Evolutionary conservation across 2,888 invertebrate species (phyloP).

Genomic region (Harpalus rufipes): DNA sequence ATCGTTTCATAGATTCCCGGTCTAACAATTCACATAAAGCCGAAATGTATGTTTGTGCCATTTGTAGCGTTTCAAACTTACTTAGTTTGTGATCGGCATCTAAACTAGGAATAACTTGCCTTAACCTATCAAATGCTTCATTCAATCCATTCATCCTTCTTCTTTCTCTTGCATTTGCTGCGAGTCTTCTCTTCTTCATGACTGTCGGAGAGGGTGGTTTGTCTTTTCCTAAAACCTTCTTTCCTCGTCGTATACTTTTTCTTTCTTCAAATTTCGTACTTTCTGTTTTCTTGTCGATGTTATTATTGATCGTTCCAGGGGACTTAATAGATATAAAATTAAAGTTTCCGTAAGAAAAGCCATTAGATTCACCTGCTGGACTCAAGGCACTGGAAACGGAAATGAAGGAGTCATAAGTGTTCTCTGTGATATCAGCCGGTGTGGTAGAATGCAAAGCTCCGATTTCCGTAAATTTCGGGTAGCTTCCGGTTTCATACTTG

Average conservation of each 20-base stretch:
- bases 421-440: constrained; percentile 65
- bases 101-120: constrained; percentile 85
- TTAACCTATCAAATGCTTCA: constrained; percentile 85
- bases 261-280: constrained; percentile 37
- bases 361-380: constrained; percentile 72
- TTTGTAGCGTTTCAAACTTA: constrained; percentile 88
- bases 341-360: constrained; percentile 72
- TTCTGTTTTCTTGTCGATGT: constrained; percentile 52
- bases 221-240: constrained; percentile 62
- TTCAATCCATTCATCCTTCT: constrained; percentile 88
- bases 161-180: constrained; percentile 87
- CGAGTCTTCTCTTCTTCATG: constrained; percentile 82
- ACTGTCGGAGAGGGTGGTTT: constrained; percentile 80
- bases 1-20: constrained; percentile 72
- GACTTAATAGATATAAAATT: constrained; percentile 72
- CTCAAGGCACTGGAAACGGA: constrained; percentile 72
- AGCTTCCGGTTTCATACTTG: constrained; percentile 55
- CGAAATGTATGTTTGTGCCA: constrained; percentile 88
- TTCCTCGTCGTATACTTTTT: constrained; percentile 62
- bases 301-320: constrained; percentile 69
- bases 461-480: constrained; percentile 59
- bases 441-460: constrained; percentile 6
- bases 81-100: constrained; percentile 86
- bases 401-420: constrained; percentile 74
- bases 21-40: constrained; percentile 84